Evolutionary conservation across 2,797 vertebrate genomes (phyloP), one percentile per base, ranked within the genome.

Genomic region (Clarias laeviceps): DNA sequence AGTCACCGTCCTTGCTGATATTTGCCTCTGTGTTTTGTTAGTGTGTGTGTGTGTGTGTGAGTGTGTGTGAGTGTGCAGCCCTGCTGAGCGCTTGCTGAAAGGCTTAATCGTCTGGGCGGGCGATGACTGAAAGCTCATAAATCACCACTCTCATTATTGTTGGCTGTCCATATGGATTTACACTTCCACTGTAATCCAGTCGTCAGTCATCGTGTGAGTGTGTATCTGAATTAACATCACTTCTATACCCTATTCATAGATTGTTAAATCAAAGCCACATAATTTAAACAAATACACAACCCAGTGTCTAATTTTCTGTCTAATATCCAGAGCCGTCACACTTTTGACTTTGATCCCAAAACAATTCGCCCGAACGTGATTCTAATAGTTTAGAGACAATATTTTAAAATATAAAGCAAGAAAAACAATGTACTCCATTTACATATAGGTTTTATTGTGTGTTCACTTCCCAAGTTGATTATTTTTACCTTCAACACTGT

Each of bases 131-230:
- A 62, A 45, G 54, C 78, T 87, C 82, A 81, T 88, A 88, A 88
- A 88, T 88, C 87, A 88, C 79, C 65, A n/a, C 84, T 86, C 84
- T 86, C 82, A 88, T 88, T 88, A 88, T 57, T 69, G 34, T n/a
- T 59, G 70, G 54, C 78, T 27, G 73, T 84, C 70, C 78, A 62
- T 76, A 86, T 56, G 50, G 77, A 70, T 70, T 81, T 83, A 83
- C 79, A 79, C 74, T 73, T 50, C 72, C 69, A 74, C 82, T 74
- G 82, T 86, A 88, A 86, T 86, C 84, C 80, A 18, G 50, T 82
- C 84, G 87, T 77, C 87, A 88, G 72, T 88, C 87, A 85, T 27
- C 17, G n/a, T 76, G 69, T 15, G 29, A 50, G 56, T 22, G 50
- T 24, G 73, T 32, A 24, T 86, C 56, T 57, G 73, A 24, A 61